phyloP scores from a whole-genome alignment of 1,140 invertebrate genomes.

The Orchesella cincta region DNA sequence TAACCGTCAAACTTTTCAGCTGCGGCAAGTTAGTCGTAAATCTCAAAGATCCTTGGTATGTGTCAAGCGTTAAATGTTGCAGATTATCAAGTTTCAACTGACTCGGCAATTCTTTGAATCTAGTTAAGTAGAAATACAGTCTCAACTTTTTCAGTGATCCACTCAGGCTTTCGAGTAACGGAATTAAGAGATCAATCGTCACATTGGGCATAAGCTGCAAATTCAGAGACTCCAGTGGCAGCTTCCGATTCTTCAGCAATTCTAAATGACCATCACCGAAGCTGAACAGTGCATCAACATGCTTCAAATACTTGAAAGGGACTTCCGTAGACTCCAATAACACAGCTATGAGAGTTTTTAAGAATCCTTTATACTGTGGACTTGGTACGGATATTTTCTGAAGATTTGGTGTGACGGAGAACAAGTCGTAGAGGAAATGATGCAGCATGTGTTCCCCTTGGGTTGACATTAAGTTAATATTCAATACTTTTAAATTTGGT shows the following conservation, averaged over 20 bases:
- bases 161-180: constrained; percentile 32
- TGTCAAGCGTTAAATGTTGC: constrained; percentile 23
- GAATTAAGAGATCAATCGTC: constrained; percentile 33
- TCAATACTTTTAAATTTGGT: constrained; percentile 19
- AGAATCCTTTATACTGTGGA: constrained; percentile 33
- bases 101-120: constrained; percentile 34
- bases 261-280: constrained; percentile 34
- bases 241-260: constrained; percentile 21
- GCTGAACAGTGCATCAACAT: constrained; percentile 34
- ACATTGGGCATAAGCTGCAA: constrained; percentile 39
- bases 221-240: constrained; percentile 30
- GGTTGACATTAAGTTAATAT: constrained; percentile 34
- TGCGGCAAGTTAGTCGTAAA: constrained; percentile 7
- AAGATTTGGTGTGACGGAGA: constrained; percentile 33
- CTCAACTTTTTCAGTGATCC: constrained; percentile 31
- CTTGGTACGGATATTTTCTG: constrained; percentile 34
- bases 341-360: constrained; percentile 25
- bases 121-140: constrained; percentile 38
- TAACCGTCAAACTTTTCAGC: constrained; percentile 18
- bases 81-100: constrained; percentile 26
- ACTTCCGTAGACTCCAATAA: constrained; percentile 28
- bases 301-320: constrained; percentile 30
- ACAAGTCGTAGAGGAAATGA: constrained; percentile 33
- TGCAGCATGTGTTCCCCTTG: constrained; percentile 34
- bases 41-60: constrained; percentile 26